A percentile compares a stretch with the other conserved stretches of the same genome.
Conservation (phyloP, 2,888 invertebrate genomes). For the Sarcophaga subvicina region DNA sequence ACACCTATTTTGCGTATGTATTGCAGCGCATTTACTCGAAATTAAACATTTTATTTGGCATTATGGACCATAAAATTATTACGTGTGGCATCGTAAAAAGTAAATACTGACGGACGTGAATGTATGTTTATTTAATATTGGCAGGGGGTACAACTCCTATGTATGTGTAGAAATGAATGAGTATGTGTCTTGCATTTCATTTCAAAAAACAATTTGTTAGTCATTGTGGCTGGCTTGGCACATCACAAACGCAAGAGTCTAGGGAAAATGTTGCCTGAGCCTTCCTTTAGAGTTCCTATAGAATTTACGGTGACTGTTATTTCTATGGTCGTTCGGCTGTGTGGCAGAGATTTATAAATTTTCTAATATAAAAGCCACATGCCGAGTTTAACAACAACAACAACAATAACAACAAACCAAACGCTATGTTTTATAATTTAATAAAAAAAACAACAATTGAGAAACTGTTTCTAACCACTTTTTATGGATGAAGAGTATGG, state of each 20-base stretch:
- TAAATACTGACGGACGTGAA: neutral
- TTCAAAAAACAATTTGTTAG: conserved; percentile 35
- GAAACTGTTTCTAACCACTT: neutral
- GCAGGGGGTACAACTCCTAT: neutral
- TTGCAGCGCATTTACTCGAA: neutral
- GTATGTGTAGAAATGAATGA: neutral
- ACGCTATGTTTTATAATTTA: conserved; percentile 65
- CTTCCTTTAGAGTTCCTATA: neutral
- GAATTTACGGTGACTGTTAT: neutral
- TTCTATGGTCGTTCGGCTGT: conserved; percentile 9
- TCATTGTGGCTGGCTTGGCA: neutral
- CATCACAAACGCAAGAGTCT: neutral
- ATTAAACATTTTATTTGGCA: conserved; percentile 39
- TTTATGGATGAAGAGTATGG: neutral
- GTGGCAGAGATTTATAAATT: conserved; percentile 56
- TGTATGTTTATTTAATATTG: neutral
- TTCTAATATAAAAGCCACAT: conserved; percentile 66
- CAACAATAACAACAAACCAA: conserved; percentile 24
- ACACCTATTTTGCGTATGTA: neutral
- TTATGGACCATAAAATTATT: conserved; percentile 53
- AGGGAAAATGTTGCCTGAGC: neutral
- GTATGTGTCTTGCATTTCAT: neutral
- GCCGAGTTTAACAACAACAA: conserved; percentile 56
- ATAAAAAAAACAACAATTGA: conserved; percentile 32
- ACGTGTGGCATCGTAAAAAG: conserved; percentile 30